Evolutionary conservation across 2,797 vertebrate genomes (phyloP).

Genomic region (Pogonophryne albipinna): DNA sequence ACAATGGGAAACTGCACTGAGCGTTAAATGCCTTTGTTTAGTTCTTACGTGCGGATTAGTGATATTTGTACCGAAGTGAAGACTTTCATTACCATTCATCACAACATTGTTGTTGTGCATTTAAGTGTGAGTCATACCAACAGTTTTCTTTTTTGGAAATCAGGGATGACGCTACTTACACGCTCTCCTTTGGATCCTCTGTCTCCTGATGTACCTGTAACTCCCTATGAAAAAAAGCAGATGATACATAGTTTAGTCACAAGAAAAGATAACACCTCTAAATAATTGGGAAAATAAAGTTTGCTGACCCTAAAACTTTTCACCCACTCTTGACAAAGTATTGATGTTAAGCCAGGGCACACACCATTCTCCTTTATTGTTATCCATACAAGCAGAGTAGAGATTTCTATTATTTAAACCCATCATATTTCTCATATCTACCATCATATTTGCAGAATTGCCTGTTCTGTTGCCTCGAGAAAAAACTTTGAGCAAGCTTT

Average conservation of each 20-base stretch:
- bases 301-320: conserved; percentile 23
- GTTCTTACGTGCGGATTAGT: conserved; percentile 73
- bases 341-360: conserved; percentile 15
- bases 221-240: conserved; percentile 83
- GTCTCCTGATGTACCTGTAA: conserved; percentile 90
- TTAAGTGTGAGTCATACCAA: conserved; percentile 42
- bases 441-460: conserved; percentile 33
- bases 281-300: conserved; percentile 24
- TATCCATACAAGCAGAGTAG: conserved; percentile 2
- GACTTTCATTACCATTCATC: conserved; percentile 71
- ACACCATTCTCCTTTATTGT: conserved; percentile 7
- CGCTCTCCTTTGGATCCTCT: conserved; percentile 98
- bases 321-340: conserved; percentile 7
- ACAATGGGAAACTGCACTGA: conserved; percentile 63
- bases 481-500: conserved; percentile 21
- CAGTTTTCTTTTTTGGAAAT: conserved; percentile 39
- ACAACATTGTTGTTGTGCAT: conserved; percentile 39
- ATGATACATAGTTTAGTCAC: conserved; percentile 15
- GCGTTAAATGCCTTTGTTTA: conserved; percentile 71
- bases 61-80: conserved; percentile 64
- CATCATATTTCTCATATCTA: conserved; percentile 1
- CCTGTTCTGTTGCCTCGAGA: conserved; percentile 21
- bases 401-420: conserved; percentile 25
- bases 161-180: conserved; percentile 80
- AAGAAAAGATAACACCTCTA: background rate